phyloP scores from a whole-genome alignment of 23 tunicate species.

The Clavelina lepadiformis region DNA sequence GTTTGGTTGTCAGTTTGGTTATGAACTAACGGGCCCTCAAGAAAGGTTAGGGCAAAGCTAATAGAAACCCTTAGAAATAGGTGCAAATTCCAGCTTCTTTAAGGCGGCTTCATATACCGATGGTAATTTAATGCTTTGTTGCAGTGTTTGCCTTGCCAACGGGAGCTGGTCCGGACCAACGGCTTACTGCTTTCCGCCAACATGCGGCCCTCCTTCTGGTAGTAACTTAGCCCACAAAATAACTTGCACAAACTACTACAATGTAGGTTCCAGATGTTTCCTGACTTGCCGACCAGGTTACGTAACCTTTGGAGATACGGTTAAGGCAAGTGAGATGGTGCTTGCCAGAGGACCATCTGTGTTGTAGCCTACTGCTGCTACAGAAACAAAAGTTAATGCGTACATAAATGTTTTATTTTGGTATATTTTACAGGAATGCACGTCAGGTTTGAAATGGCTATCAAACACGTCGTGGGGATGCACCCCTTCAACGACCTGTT shows the following conservation, averaged over 20 bases:
- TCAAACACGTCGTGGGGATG: constrained; percentile 3
- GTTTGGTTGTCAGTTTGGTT: constrained; percentile 10
- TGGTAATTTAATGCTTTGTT: not conserved
- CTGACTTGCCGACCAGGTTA: constrained; percentile 11
- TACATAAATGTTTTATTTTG: too few relatives aligned
- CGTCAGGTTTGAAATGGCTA: not conserved
- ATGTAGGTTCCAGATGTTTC: constrained; percentile 12
- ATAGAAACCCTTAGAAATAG: too few relatives aligned
- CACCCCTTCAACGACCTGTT: not conserved
- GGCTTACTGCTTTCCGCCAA: not conserved
- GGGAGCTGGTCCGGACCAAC: constrained; percentile 7
- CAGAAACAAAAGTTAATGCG: not conserved
- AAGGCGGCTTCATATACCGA: too few relatives aligned
- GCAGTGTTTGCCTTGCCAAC: constrained; percentile 7
- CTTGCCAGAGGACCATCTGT: too few relatives aligned
- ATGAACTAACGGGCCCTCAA: not conserved
- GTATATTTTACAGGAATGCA: constrained; percentile 7
- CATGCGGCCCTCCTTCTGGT: not conserved
- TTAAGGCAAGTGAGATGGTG: constrained; percentile 10
- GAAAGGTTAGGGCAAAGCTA: constrained; percentile 2
- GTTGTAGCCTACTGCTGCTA: not conserved
- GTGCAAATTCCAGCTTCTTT: too few relatives aligned
- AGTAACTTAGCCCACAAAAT: too few relatives aligned
- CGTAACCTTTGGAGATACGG: not conserved
- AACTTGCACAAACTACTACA: constrained; percentile 10